Conservation (phyloP, 2,113 vertebrate genomes). For the Rhinichthys klamathensis region DNA sequence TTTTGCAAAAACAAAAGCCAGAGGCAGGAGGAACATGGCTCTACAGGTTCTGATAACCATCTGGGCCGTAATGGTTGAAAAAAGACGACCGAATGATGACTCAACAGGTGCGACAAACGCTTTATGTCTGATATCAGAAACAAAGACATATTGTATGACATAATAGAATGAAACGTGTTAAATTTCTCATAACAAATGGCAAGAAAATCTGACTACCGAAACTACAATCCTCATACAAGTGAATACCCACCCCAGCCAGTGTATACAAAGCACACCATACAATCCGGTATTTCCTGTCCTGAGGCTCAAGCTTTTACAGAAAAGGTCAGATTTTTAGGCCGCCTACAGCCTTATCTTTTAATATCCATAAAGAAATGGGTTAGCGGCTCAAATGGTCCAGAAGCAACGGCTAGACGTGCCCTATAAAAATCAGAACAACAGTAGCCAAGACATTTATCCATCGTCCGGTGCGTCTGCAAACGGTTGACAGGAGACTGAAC, state of each 20-base stretch:
- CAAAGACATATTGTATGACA: slow-evolving; percentile 2
- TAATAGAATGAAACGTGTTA: not conserved
- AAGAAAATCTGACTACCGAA: slow-evolving; percentile 36
- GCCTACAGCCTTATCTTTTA: slow-evolving; percentile 13
- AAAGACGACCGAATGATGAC: slow-evolving; percentile 15
- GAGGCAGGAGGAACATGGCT: not conserved
- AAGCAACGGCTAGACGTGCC: not conserved
- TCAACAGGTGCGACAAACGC: not conserved
- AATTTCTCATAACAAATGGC: slow-evolving; percentile 7
- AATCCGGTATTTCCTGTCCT: slow-evolving; percentile 16
- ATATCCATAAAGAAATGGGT: slow-evolving; percentile 16
- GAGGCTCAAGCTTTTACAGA: not conserved
- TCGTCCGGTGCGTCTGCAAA: not conserved
- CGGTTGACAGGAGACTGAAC: not conserved
- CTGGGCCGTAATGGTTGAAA: not conserved
- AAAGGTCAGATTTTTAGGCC: slow-evolving; percentile 36
- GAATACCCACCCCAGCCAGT: slow-evolving; percentile 31
- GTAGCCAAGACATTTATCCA: not conserved
- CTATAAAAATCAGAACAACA: not conserved
- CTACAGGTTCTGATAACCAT: slow-evolving; percentile 9
- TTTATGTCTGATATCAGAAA: slow-evolving; percentile 1
- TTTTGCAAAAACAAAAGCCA: not conserved
- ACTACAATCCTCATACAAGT: slow-evolving; percentile 4
- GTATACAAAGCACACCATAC: slow-evolving; percentile 33
- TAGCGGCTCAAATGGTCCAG: slow-evolving; percentile 5